phyloP scores from a whole-genome alignment of 2,797 vertebrate genomes.

The Tarsius wallacei region DNA sequence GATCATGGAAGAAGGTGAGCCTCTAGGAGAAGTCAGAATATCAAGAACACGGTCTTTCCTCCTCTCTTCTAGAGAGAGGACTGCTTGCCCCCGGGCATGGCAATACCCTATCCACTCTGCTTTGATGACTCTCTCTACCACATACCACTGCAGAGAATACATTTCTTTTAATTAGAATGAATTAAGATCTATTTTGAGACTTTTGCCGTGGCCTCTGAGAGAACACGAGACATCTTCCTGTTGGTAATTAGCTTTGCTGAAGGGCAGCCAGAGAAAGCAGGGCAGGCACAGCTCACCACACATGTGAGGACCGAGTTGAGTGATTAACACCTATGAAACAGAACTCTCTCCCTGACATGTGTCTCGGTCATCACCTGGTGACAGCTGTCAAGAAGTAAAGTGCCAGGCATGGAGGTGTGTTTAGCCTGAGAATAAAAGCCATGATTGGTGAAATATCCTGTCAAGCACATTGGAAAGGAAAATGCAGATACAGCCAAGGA shows the following conservation, averaged over 20 bases:
- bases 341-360: rapidly evolving
- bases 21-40: neutral
- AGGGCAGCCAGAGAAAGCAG: neutral
- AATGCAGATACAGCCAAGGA: neutral
- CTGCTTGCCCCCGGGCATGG: neutral
- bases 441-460: neutral
- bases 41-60: neutral
- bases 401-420: neutral
- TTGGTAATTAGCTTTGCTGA: neutral
- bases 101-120: neutral
- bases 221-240: neutral
- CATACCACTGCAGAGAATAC: neutral
- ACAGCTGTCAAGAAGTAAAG: neutral
- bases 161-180: neutral
- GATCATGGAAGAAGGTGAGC: rapidly evolving
- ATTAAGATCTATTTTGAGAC: neutral
- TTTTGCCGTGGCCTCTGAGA: neutral
- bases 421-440: neutral
- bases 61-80: neutral
- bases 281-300: rapidly evolving
- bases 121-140: neutral
- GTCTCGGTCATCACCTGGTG: neutral
- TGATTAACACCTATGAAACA: neutral
- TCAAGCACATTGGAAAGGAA: neutral
- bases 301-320: neutral